These are phyloP conservation scores for Harpegnathos saltator DNA, from an alignment of 1,140 invertebrate genomes.

Conservation along the genomic window DNA sequence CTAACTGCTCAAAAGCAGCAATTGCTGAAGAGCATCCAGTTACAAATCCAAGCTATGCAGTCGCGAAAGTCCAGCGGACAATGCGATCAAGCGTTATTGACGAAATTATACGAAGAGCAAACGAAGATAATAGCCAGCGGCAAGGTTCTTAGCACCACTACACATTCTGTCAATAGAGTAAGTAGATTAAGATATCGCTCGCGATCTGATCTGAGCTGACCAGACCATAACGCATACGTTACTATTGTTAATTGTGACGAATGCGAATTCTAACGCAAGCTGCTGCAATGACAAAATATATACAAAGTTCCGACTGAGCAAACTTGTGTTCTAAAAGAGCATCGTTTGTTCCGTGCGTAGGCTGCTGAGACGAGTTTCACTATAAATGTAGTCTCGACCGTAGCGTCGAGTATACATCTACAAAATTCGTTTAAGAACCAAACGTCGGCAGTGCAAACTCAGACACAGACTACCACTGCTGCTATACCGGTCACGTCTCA, in stretches of 20 bases:
- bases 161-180: slow-evolving; percentile 78
- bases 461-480: slow-evolving; percentile 77
- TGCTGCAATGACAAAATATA: slow-evolving; percentile 4
- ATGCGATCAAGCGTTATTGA: slow-evolving; percentile 83
- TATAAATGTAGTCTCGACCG: slow-evolving; percentile 76
- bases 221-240: too few species aligned
- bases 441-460: slow-evolving; percentile 82
- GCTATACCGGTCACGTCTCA: slow-evolving; percentile 74
- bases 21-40: slow-evolving; percentile 84
- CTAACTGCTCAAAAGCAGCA: slow-evolving; percentile 82
- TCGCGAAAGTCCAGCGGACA: slow-evolving; percentile 81
- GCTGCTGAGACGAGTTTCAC: slow-evolving; percentile 76
- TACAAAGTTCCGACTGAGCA: slow-evolving; percentile 24
- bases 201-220: too few species aligned
- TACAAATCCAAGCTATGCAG: slow-evolving; percentile 85
- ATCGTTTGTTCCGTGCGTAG: slow-evolving; percentile 62
- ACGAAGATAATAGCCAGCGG: slow-evolving; percentile 87
- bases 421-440: slow-evolving; percentile 82
- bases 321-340: slow-evolving; percentile 29
- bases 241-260: too few species aligned
- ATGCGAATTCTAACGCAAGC: neutral
- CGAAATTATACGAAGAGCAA: slow-evolving; percentile 86
- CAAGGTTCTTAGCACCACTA: slow-evolving; percentile 84
- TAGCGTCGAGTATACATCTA: slow-evolving; percentile 73
- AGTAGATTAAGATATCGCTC: too few species aligned